Evolutionary conservation across 2,888 invertebrate genomes (phyloP).

Genomic region (Hirtodrosophila alboralis): DNA sequence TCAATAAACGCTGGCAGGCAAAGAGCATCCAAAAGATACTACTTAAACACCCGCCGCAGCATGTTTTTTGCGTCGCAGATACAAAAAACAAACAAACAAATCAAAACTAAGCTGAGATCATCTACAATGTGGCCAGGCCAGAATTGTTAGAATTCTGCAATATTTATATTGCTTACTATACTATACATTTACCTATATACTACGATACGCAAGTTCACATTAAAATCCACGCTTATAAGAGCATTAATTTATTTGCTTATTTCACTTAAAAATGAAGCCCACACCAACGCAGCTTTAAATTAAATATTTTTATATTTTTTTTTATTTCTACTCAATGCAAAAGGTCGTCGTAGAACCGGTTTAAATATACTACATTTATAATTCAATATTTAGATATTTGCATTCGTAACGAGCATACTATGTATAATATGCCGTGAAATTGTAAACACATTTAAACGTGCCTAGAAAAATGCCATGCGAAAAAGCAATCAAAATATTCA

Average conservation of each 20-base stretch:
- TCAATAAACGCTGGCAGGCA: slow-evolving; percentile 54
- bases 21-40: slow-evolving; percentile 57
- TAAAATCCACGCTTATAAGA: slow-evolving; percentile 21
- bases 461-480: slow-evolving; percentile 30
- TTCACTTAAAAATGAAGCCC: slow-evolving; percentile 31
- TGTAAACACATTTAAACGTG: slow-evolving; percentile 62
- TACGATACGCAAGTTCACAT: slow-evolving; percentile 26
- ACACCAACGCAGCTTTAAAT: slow-evolving; percentile 66
- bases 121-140: slow-evolving; percentile 44
- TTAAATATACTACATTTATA: slow-evolving; percentile 29
- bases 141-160: slow-evolving; percentile 30
- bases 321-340: slow-evolving; percentile 66
- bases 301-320: slow-evolving; percentile 57
- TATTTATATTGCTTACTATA: slow-evolving; percentile 32
- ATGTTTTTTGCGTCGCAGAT: slow-evolving; percentile 62
- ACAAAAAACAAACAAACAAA: slow-evolving; percentile 9
- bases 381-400: slow-evolving; percentile 49
- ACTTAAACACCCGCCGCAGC: slow-evolving; percentile 44
- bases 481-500: slow-evolving; percentile 16
- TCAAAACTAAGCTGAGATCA: slow-evolving; percentile 60
- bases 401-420: slow-evolving; percentile 72
- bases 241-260: slow-evolving; percentile 46
- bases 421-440: slow-evolving; percentile 70
- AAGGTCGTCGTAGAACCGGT: slow-evolving; percentile 74
- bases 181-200: too few species aligned